phyloP scores from a whole-genome alignment of 2,113 vertebrate genomes.

The Xiphophorus couchianus region DNA sequence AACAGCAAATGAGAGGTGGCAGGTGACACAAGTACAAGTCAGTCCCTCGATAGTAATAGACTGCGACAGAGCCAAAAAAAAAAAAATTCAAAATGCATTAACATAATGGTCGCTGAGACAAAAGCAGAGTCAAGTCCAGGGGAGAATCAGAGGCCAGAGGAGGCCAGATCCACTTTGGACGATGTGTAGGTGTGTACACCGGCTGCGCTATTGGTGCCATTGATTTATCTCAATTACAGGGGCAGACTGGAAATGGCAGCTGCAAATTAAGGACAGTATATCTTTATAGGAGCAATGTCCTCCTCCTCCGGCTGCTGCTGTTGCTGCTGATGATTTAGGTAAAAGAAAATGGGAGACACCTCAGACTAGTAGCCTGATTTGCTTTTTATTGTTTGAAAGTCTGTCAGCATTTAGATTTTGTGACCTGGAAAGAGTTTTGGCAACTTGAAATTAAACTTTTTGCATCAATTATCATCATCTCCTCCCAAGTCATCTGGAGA shows the following conservation, averaged over 20 bases:
- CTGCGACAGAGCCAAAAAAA: conserved; percentile 49
- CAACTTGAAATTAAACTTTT: background rate
- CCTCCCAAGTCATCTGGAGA: background rate
- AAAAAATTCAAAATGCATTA: conserved; percentile 17
- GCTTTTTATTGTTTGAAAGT: background rate
- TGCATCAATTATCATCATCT: background rate
- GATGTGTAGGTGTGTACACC: conserved; percentile 31
- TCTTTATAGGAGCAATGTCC: conserved; percentile 42
- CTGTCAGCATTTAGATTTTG: background rate
- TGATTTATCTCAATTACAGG: conserved; percentile 62
- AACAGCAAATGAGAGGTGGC: conserved; percentile 65
- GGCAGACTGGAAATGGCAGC: conserved; percentile 58
- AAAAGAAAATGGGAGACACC: background rate
- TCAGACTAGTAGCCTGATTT: conserved; percentile 35
- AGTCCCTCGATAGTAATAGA: conserved; percentile 56
- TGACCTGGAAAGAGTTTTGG: background rate
- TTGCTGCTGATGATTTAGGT: conserved; percentile 11
- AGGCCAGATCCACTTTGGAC: conserved; percentile 14
- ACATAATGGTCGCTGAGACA: conserved; percentile 19
- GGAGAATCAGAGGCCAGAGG: background rate
- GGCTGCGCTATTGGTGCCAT: conserved; percentile 55
- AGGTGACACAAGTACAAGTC: conserved; percentile 62
- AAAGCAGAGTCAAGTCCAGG: conserved; percentile 16
- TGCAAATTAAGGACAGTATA: conserved; percentile 53
- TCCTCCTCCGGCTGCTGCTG: conserved; percentile 37